These are phyloP conservation scores for Netelia inedita DNA, from an alignment of 2,888 invertebrate species.

Conservation along the genomic window DNA sequence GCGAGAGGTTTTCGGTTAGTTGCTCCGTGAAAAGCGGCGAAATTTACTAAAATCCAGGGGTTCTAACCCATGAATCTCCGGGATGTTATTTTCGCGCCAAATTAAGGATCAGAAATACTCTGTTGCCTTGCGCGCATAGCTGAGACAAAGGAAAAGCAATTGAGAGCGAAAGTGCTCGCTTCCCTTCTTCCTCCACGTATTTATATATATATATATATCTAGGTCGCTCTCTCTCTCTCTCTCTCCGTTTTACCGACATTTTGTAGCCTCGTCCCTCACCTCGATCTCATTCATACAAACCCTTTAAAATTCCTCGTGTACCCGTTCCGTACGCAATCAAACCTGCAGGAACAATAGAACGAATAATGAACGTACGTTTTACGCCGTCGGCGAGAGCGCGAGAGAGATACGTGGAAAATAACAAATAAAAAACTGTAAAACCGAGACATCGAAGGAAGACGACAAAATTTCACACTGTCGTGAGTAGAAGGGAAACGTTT, in stretches of 20 bases:
- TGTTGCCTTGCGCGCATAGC: not conserved
- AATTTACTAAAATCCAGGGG: slow-evolving; percentile 35
- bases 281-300: not conserved
- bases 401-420: not conserved
- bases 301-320: slow-evolving; percentile 29
- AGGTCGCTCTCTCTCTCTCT: not conserved
- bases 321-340: slow-evolving; percentile 23
- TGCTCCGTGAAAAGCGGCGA: not conserved
- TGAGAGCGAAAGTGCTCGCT: not conserved
- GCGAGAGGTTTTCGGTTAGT: slow-evolving; percentile 39
- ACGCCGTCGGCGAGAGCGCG: not conserved
- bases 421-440: slow-evolving; percentile 1
- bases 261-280: slow-evolving; percentile 2
- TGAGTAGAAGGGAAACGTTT: not conserved
- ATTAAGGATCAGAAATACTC: slow-evolving; percentile 34
- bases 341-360: not conserved
- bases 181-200: not conserved
- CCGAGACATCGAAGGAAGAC: not conserved
- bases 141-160: not conserved
- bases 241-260: slow-evolving; percentile 14
- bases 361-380: slow-evolving; percentile 5
- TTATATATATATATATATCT: no score
- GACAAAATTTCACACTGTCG: not conserved
- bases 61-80: slow-evolving; percentile 44
- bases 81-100: slow-evolving; percentile 49